Evolutionary conservation across 2,113 vertebrate species (phyloP).

Genomic region (Scortum barcoo): DNA sequence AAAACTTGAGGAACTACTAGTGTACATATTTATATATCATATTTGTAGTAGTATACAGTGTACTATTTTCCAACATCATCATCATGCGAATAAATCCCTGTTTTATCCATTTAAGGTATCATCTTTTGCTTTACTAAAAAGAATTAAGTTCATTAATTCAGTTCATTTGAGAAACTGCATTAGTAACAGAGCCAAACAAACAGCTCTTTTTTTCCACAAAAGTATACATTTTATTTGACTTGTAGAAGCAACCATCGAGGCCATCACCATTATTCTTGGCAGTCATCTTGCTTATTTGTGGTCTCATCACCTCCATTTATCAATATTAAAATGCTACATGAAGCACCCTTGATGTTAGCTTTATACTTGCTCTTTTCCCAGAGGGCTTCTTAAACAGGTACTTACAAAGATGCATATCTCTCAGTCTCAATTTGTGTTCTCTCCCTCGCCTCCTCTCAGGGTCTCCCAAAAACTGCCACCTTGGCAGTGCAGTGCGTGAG

Average conservation of each 20-base stretch:
- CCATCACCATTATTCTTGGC: neutral
- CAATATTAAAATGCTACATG: neutral
- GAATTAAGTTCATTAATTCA: too few species aligned
- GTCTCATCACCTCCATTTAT: neutral
- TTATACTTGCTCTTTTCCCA: neutral
- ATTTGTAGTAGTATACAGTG: too few species aligned
- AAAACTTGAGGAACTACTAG: too few species aligned
- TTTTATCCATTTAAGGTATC: neutral
- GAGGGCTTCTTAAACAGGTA: neutral
- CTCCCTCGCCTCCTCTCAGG: slow-evolving; percentile 74
- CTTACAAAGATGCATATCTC: neutral
- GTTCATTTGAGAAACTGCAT: too few species aligned
- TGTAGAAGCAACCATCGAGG: neutral
- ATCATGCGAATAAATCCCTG: too few species aligned
- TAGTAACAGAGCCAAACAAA: neutral
- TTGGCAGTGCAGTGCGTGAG: slow-evolving; percentile 94
- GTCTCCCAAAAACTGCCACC: slow-evolving; percentile 90
- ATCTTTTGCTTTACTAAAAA: neutral
- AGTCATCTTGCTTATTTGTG: neutral
- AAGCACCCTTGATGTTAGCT: neutral
- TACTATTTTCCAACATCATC: too few species aligned
- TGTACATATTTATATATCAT: too few species aligned
- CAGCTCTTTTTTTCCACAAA: neutral
- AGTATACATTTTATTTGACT: neutral
- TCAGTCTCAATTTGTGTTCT: neutral